phyloP scores from a whole-genome alignment of 1,140 invertebrate species.

The Thalassaphorura encarpata region DNA sequence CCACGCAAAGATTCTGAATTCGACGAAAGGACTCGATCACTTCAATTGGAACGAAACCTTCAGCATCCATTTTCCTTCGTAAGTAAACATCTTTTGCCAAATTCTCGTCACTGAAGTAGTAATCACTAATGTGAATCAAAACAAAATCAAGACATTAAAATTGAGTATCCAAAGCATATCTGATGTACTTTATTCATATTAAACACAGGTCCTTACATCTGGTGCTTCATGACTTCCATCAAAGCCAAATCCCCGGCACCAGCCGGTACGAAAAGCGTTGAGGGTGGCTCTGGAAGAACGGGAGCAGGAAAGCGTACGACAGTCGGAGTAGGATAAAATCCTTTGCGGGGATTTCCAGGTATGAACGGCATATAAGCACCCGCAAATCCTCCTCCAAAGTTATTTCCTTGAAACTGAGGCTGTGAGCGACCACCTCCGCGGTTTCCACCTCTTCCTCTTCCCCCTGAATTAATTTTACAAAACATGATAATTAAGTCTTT shows the following conservation, averaged over 20 bases:
- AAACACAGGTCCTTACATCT: slow-evolving; percentile 2
- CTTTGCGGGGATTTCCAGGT: background rate
- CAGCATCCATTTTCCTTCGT: slow-evolving; percentile 86
- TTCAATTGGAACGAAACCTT: slow-evolving; percentile 85
- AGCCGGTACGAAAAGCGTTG: background rate
- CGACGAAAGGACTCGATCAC: slow-evolving; percentile 93
- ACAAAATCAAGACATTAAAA: background rate
- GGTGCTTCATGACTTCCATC: background rate
- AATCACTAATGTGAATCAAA: slow-evolving; percentile 52
- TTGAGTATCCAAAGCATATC: background rate
- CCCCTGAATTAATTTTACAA: too few relatives aligned
- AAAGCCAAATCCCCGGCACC: slow-evolving; percentile 8
- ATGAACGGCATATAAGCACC: background rate
- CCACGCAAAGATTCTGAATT: slow-evolving; percentile 73
- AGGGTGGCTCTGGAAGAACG: background rate
- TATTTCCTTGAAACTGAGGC: background rate
- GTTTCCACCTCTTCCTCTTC: too few relatives aligned
- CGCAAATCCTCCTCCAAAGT: background rate
- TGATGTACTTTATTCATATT: too few relatives aligned
- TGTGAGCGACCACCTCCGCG: too few relatives aligned
- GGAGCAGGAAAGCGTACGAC: background rate
- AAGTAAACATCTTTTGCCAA: slow-evolving; percentile 91
- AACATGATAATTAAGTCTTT: too few relatives aligned
- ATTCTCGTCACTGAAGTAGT: slow-evolving; percentile 98
- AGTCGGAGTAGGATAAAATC: background rate